Evolutionary conservation across 2,113 vertebrate species (phyloP), one percentile per base, ranked within the genome.

Genomic region (Calyptomena viridis): DNA sequence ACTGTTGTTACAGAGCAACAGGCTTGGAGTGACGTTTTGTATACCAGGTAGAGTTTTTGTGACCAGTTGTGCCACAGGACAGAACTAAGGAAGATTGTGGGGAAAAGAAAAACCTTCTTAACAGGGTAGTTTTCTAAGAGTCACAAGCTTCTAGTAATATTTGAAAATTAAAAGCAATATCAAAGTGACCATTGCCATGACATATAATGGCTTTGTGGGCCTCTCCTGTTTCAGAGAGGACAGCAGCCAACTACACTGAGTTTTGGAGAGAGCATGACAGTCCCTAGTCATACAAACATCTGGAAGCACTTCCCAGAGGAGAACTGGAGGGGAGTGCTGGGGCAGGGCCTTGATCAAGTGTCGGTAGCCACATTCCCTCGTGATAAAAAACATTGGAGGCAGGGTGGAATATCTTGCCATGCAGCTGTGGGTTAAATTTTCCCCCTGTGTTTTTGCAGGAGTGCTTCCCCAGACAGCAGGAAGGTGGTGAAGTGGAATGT

Each of bases 401-500:
- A 4, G 24, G 27, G 7, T 46, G 52, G 40, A n/a, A 27, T 23
- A 7, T 16, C 5, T 52, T 30, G 42, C 62, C 1, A 0, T 23
- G 37, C n/a, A 35, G 33, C 23, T 0, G 0, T 58, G 40, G 80
- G 23, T 62, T 76, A 31, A 37, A 33, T 58, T 31, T 33, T 58
- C 7, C 52, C 44, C 64, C 24, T 62, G 64, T 4, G 1, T 60
- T 24, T 42, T 22, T 83, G 64, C 96, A 99, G 99, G 98, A 99
- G 99, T 27, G 99, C 99, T 13, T 99, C 99, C 73, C 99, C 99
- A 5, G 99, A 99, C 95, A 99, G 99, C 97, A 98, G 99, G 89
- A 99, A 99, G 94, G 98, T 99, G 89, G 99, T 99, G 94, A 99
- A 99, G 84, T 99, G 99, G 99, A 99, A 99, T 0, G 99, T 99